phyloP scores from a whole-genome alignment of 1,140 invertebrate species.

The Musca vetustissima region DNA sequence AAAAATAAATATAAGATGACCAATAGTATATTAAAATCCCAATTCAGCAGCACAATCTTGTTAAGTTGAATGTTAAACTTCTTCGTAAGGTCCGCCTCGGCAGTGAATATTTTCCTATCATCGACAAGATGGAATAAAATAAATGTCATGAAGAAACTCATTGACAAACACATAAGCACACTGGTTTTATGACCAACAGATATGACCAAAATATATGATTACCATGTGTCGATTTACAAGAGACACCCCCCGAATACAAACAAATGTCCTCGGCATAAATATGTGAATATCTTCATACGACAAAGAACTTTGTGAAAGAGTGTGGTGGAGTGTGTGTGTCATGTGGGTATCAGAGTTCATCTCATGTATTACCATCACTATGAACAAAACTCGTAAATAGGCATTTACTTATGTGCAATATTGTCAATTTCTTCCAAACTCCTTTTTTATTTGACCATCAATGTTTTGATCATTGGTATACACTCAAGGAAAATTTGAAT shows the following conservation, averaged over 20 bases:
- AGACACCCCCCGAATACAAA: not conserved
- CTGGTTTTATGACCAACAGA: conserved; percentile 55
- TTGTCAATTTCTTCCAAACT: not conserved
- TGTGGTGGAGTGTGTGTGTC: not conserved
- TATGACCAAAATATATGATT: conserved; percentile 57
- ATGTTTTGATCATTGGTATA: not conserved
- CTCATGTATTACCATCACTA: conserved; percentile 11
- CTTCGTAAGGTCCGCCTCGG: too few relatives aligned
- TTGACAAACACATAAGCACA: conserved; percentile 56
- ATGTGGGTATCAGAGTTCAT: conserved; percentile 1
- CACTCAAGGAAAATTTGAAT: too few relatives aligned
- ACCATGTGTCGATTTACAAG: conserved; percentile 48
- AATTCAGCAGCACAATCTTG: not conserved
- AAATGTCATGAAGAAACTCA: conserved; percentile 56
- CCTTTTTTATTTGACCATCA: conserved; percentile 7
- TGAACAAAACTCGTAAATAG: conserved; percentile 48
- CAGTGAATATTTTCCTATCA: too few relatives aligned
- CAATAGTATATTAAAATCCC: conserved; percentile 4
- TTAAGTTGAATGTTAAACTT: not conserved
- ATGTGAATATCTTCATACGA: too few relatives aligned
- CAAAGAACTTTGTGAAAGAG: not conserved
- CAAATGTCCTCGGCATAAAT: not conserved
- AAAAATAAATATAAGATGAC: conserved; percentile 7
- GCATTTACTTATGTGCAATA: conserved; percentile 40
- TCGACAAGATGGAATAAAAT: conserved; percentile 34